Evolutionary conservation across 2,797 vertebrate genomes (phyloP).

Genomic region (Austrolebias charrua): DNA sequence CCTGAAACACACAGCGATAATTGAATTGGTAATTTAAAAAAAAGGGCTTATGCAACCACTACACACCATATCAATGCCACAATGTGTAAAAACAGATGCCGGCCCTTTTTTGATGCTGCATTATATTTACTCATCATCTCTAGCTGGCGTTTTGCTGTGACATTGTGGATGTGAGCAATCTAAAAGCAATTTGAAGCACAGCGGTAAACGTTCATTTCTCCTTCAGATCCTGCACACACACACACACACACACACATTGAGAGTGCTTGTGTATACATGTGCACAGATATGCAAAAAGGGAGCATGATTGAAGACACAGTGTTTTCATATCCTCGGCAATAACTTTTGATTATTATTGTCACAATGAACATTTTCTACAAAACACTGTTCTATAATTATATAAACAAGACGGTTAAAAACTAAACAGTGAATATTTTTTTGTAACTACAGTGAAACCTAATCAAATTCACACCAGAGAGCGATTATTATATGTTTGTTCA

Average conservation of each 20-base stretch:
- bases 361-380: too few relatives aligned
- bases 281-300: neutral
- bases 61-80: constrained; percentile 6
- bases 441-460: too few relatives aligned
- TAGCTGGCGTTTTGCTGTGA: constrained; percentile 39
- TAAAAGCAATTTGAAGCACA: constrained; percentile 50
- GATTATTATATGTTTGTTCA: too few relatives aligned
- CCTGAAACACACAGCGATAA: constrained; percentile 58
- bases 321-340: too few relatives aligned
- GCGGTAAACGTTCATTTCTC: constrained; percentile 20
- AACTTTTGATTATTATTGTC: too few relatives aligned
- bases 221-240: neutral
- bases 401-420: too few relatives aligned
- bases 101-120: constrained; percentile 21
- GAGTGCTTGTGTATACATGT: neutral
- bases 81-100: constrained; percentile 44
- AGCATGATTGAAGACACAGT: too few relatives aligned
- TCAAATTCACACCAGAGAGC: too few relatives aligned
- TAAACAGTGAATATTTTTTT: too few relatives aligned
- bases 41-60: neutral
- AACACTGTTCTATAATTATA: too few relatives aligned
- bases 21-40: constrained; percentile 9
- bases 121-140: constrained; percentile 30
- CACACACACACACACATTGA: neutral
- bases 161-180: constrained; percentile 46